Conservation (phyloP, 2,888 invertebrate species). For the Lithophane leautieri region DNA sequence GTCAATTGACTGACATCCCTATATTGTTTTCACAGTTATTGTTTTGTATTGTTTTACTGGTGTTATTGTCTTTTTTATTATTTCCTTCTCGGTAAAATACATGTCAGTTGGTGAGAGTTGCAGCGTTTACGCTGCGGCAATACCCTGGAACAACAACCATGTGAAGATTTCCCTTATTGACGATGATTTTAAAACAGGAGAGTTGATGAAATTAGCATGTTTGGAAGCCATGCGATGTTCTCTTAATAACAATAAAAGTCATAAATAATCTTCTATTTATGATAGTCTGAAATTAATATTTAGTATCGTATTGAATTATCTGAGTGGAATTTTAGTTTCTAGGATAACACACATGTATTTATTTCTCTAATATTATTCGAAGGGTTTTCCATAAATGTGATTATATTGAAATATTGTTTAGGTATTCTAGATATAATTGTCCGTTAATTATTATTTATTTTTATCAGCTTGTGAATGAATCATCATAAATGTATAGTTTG, state of each 20-base stretch:
- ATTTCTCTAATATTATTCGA: neutral
- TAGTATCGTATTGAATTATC: neutral
- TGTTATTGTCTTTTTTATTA: neutral
- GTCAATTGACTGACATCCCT: neutral
- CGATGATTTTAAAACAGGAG: neutral
- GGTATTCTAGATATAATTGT: slow-evolving; percentile 8
- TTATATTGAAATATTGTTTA: slow-evolving; percentile 9
- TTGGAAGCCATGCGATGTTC: neutral
- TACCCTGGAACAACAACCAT: too few species aligned
- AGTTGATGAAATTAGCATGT: neutral
- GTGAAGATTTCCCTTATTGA: neutral
- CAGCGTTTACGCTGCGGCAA: too few species aligned
- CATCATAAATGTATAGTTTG: neutral
- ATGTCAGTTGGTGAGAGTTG: neutral
- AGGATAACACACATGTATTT: neutral
- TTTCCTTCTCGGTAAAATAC: neutral
- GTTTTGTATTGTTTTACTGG: too few species aligned
- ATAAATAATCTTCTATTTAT: neutral
- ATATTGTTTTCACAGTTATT: too few species aligned
- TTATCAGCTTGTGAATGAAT: neutral
- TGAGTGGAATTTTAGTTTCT: neutral
- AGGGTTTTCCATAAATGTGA: neutral
- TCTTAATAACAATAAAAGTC: neutral
- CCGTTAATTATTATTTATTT: slow-evolving; percentile 2
- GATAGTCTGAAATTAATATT: neutral